Percentiles rank a stretch among this genome's conserved stretches.
phyloP scores from a whole-genome alignment of 2,888 invertebrate genomes.

The Apocheima hispidaria region DNA sequence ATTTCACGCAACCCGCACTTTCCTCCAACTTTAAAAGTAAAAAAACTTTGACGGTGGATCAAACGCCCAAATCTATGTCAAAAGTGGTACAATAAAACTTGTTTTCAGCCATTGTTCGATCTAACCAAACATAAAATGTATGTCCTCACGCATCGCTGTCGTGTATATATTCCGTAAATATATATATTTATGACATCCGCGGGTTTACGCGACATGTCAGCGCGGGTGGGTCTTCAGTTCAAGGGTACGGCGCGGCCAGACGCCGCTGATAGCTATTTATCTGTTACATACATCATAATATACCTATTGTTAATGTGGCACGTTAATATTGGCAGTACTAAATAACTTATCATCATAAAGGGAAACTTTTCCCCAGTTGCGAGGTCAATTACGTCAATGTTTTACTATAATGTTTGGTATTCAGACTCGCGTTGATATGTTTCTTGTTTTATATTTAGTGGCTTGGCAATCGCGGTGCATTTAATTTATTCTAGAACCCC shows the following conservation, averaged over 20 bases:
- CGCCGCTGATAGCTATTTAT: slow-evolving; percentile 6
- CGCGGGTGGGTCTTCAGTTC: slow-evolving; percentile 21
- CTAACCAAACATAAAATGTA: not conserved
- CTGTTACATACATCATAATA: not conserved
- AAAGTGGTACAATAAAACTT: not conserved
- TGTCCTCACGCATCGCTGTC: not conserved
- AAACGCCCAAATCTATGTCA: too few species aligned
- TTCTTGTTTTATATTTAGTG: too few species aligned
- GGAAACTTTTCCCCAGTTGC: not conserved
- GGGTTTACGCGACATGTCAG: not conserved
- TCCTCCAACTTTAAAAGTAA: too few species aligned
- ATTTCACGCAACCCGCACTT: too few species aligned
- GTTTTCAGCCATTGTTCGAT: not conserved
- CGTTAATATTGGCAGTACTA: not conserved
- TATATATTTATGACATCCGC: not conserved
- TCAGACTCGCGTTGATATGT: too few species aligned
- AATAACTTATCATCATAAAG: not conserved
- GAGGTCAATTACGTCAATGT: not conserved
- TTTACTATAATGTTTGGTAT: too few species aligned
- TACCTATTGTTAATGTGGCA: not conserved
- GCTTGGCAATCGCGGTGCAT: too few species aligned
- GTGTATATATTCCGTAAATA: slow-evolving; percentile 1
- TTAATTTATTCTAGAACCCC: too few species aligned
- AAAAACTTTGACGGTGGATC: too few species aligned
- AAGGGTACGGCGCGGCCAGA: slow-evolving; percentile 16